Base-by-base conservation (phyloP, 2,797 vertebrate genomes). In the Cynopterus sphinx region DNA sequence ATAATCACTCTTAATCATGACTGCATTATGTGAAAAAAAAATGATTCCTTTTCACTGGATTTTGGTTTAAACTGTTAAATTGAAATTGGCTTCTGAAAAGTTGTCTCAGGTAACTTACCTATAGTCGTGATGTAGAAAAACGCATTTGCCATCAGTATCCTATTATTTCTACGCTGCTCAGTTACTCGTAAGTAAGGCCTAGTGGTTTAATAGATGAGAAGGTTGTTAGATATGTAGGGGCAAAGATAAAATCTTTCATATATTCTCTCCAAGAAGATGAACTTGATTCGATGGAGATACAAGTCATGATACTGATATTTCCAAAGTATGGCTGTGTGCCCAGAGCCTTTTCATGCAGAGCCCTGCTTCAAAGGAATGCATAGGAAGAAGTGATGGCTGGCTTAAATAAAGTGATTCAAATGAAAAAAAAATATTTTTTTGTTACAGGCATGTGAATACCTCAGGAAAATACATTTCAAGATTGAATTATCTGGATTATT, bases 111-210 rank as follows among this genome's bases (percentile, higher is more conserved):
- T 97, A 97, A 93, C 73, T 97, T 96, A 96, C 90, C 98, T 97
- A 96, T n/a, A 96, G 91, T 96, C 85, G 94, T 78, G 78, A 97
- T 96, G 82, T 96, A 63, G 95, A 92, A 96, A 98, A 98, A 94
- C 88, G 0, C 73, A 94, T 97, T 98, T 97, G 51, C 85, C 89
- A 70, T 94, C 63, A 83, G 71, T 94, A 96, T 85, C 65, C 87
- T 98, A 87, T 98, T 97, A 97, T 97, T 97, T 97, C 89, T 87
- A 92, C 67, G 96, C 94, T 95, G 74, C 67, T 97, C 53, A 28
- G 93, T 97, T 97, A 96, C 97, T 91, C 98, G 75, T 97, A 88
- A 98, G 90, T 87, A 97, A 98, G 97, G 78, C 5, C 57, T n/a
- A 49, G 24, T 36, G 33, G n/a, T 51, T 86, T 92, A 91, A 61